Evolutionary conservation across 1,140 invertebrate genomes (phyloP).

Genomic region (Sarcophaga peregrina): DNA sequence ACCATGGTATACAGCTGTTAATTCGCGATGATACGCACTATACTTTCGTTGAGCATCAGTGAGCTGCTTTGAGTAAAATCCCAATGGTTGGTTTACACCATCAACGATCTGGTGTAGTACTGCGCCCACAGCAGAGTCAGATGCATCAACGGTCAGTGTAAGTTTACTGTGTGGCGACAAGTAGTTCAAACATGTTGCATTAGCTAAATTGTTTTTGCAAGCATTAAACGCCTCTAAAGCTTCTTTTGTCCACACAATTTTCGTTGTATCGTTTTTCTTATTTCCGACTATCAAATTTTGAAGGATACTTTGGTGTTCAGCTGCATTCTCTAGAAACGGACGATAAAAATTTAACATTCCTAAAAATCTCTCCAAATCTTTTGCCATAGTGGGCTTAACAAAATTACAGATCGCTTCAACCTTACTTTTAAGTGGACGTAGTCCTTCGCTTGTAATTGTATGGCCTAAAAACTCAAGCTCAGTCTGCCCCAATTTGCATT

Average conservation of each 20-base stretch:
- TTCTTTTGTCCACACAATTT: conserved; percentile 30
- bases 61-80: background rate
- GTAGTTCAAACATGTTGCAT: too few species aligned
- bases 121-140: too few species aligned
- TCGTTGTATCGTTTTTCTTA: conserved; percentile 17
- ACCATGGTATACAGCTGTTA: background rate
- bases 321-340: background rate
- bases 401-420: conserved; percentile 1
- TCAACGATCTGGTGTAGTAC: too few species aligned
- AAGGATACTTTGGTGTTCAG: conserved; percentile 10
- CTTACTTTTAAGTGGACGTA: background rate
- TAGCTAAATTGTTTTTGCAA: too few species aligned
- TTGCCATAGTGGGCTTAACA: background rate
- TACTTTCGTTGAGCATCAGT: too few species aligned
- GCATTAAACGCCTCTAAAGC: too few species aligned
- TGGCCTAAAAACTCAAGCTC: conserved; percentile 19
- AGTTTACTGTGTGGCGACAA: too few species aligned
- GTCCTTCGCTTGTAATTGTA: background rate
- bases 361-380: conserved; percentile 18
- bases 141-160: too few species aligned
- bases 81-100: too few species aligned
- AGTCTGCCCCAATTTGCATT: background rate
- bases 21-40: too few species aligned
- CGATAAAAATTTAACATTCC: conserved; percentile 36
- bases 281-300: background rate